Conservation (phyloP, 2,797 vertebrate species). For the Limnodromus scolopaceus region DNA sequence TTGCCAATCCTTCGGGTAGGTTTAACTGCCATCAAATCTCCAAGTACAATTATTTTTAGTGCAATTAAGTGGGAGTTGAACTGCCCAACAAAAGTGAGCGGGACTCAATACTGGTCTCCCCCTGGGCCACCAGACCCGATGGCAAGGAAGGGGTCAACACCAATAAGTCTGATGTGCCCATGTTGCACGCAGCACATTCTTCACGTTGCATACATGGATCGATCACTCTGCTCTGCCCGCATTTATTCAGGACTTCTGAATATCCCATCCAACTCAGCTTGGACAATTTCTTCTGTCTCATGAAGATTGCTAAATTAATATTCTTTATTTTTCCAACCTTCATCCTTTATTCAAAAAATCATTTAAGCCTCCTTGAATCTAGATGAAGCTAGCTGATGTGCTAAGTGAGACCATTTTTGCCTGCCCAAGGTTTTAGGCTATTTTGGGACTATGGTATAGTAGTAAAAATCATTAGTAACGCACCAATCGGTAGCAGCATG, state of each 20-base stretch:
- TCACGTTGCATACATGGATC: not conserved
- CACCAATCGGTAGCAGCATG: not conserved
- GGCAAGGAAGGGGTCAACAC: not conserved
- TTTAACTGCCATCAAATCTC: not conserved
- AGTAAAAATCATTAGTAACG: not conserved
- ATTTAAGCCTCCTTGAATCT: not conserved
- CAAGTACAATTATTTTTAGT: not conserved
- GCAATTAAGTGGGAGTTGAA: not conserved
- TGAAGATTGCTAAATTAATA: not conserved
- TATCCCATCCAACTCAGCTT: not conserved
- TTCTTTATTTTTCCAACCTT: not conserved
- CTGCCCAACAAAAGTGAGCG: fast-evolving
- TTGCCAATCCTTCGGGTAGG: not conserved
- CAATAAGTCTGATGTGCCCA: no score
- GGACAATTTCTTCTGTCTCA: not conserved
- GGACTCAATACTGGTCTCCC: not conserved
- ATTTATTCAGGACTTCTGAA: not conserved
- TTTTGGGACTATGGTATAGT: not conserved
- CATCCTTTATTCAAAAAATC: not conserved
- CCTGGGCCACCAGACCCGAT: not conserved
- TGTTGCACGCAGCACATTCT: not conserved
- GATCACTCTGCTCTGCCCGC: not conserved
- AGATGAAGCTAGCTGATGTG: not conserved
- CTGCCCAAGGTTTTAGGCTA: not conserved
- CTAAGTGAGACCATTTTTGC: not conserved